Percentiles rank a stretch among this genome's conserved stretches.
phyloP scores from a whole-genome alignment of 2,888 invertebrate species.

The Pseudolycoriella hygida region DNA sequence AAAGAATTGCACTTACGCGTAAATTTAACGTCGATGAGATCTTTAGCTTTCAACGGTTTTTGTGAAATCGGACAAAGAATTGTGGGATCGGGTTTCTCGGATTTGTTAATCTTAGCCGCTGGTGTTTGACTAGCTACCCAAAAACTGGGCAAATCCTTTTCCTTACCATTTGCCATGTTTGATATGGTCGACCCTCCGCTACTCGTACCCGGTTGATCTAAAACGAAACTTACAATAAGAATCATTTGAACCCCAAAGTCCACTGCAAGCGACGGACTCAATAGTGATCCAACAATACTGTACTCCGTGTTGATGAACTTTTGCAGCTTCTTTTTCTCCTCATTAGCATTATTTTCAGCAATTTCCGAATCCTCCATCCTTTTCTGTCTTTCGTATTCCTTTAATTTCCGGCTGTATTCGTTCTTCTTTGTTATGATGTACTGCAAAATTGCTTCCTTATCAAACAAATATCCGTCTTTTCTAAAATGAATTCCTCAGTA shows the following conservation, averaged over 20 bases:
- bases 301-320: conserved; percentile 72
- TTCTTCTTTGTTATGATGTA: conserved; percentile 90
- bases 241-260: too few relatives aligned
- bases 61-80: conserved; percentile 73
- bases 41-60: conserved; percentile 74
- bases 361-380: conserved; percentile 54
- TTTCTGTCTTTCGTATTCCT: conserved; percentile 81
- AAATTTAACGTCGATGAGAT: conserved; percentile 85
- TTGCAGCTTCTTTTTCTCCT: conserved; percentile 54
- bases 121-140: conserved; percentile 94
- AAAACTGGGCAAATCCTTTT: conserved; percentile 79
- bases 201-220: background rate
- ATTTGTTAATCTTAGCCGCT: conserved; percentile 50
- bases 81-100: conserved; percentile 45
- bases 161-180: conserved; percentile 55
- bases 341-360: conserved; percentile 50
- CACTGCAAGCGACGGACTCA: too few relatives aligned
- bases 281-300: conserved; percentile 36
- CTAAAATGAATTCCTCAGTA: conserved; percentile 14
- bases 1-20: conserved; percentile 43
- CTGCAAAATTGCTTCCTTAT: conserved; percentile 91
- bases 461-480: conserved; percentile 84
- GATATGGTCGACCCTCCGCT: conserved; percentile 34
- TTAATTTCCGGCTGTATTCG: conserved; percentile 72
- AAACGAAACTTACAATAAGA: background rate